Evolutionary conservation across 2,888 invertebrate species (phyloP).

Genomic region (Drosophila paramelanica): DNA sequence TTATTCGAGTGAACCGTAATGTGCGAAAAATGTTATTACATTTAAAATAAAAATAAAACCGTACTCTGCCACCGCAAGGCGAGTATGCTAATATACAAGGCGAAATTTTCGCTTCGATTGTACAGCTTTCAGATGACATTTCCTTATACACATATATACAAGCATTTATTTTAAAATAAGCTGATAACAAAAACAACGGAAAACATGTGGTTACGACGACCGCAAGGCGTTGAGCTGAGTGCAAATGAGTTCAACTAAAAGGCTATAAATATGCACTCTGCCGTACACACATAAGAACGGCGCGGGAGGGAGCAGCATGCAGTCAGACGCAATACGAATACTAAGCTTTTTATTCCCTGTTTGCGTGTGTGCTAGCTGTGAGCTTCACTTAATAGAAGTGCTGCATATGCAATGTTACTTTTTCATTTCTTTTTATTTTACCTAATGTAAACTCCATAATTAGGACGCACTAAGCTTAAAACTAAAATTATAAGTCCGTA

Average conservation of each 20-base stretch:
- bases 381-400: slow-evolving; percentile 15
- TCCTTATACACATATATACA: not conserved
- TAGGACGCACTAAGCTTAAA: slow-evolving; percentile 64
- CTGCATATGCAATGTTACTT: slow-evolving; percentile 15
- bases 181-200: slow-evolving; percentile 54
- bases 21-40: not conserved
- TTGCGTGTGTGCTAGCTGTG: not conserved
- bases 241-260: slow-evolving; percentile 78
- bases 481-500: slow-evolving; percentile 73
- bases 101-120: slow-evolving; percentile 25
- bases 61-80: not conserved
- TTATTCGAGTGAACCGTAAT: not conserved
- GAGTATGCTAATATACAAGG: not conserved
- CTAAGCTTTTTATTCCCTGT: slow-evolving; percentile 26
- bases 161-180: slow-evolving; percentile 28
- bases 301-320: slow-evolving; percentile 15
- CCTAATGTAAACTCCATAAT: slow-evolving; percentile 71
- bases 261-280: slow-evolving; percentile 68
- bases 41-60: not conserved
- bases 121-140: not conserved
- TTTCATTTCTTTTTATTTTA: slow-evolving; percentile 48
- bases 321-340: slow-evolving; percentile 13
- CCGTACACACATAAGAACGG: slow-evolving; percentile 12
- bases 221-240: slow-evolving; percentile 46
- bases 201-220: slow-evolving; percentile 39